phyloP scores from a whole-genome alignment of 2,888 invertebrate species.

The Ichneumon xanthorius region DNA sequence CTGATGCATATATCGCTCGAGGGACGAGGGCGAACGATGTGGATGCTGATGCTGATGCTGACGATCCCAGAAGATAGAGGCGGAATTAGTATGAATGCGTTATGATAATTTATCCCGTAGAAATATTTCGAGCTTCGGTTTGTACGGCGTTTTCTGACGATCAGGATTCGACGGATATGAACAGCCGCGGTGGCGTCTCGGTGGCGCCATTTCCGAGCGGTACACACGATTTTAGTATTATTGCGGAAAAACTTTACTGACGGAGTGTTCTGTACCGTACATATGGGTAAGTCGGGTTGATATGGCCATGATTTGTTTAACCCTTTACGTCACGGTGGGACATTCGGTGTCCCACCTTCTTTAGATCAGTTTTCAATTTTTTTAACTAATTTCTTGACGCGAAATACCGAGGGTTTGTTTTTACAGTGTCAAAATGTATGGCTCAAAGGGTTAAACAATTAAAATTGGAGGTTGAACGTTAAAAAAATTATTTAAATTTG shows the following conservation, averaged over 20 bases:
- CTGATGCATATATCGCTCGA: conserved; percentile 48
- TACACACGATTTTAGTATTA: neutral
- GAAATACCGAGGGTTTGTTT: too few relatives aligned
- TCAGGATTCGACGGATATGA: neutral
- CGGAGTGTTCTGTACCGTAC: neutral
- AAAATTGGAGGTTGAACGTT: too few relatives aligned
- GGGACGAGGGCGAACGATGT: conserved; percentile 43
- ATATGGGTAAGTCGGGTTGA: neutral
- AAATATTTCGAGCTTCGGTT: neutral
- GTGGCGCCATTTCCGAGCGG: neutral
- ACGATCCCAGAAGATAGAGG: neutral
- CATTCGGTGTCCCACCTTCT: too few relatives aligned
- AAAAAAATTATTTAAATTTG: too few relatives aligned
- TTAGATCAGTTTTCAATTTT: too few relatives aligned
- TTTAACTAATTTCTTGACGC: too few relatives aligned
- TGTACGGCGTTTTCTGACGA: neutral
- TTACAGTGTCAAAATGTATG: too few relatives aligned
- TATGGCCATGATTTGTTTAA: too few relatives aligned
- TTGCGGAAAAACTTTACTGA: neutral
- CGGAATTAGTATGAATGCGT: conserved; percentile 13
- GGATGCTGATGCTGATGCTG: conserved; percentile 3
- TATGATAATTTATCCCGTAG: conserved; percentile 13
- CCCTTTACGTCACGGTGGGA: too few relatives aligned
- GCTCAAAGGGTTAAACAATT: too few relatives aligned
- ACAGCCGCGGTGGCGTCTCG: neutral